These are phyloP conservation scores for Trogon surrucura DNA, from an alignment of 2,113 vertebrate genomes.

Conservation along the genomic window DNA sequence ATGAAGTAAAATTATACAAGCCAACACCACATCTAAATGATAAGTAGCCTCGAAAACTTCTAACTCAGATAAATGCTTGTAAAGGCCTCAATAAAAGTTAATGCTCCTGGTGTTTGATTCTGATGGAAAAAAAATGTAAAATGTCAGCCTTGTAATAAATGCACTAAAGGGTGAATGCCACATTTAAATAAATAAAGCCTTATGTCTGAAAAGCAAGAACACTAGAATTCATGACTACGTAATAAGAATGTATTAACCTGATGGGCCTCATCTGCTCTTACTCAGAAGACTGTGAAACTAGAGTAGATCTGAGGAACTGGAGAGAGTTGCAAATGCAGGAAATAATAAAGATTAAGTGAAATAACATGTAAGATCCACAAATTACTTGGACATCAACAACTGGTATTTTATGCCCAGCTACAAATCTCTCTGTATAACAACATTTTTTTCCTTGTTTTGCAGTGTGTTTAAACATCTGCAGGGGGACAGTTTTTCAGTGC, in stretches of 20 bases:
- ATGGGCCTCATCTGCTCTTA: slow-evolving; percentile 6
- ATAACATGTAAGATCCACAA: not conserved
- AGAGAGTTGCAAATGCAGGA: not conserved
- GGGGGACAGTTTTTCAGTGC: not conserved
- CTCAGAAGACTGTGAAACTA: not conserved
- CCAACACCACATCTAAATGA: not conserved
- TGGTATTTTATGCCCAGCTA: not conserved
- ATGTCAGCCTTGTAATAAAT: slow-evolving; percentile 61
- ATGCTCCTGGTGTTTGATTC: slow-evolving; percentile 33
- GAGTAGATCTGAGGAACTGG: not conserved
- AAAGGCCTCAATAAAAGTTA: slow-evolving; percentile 60
- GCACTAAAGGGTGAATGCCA: slow-evolving; percentile 55
- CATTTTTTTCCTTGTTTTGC: not conserved
- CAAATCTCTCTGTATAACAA: not conserved
- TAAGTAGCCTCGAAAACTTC: slow-evolving; percentile 21
- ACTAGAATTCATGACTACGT: slow-evolving; percentile 1
- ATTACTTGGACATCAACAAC: not conserved
- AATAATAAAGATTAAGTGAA: not conserved
- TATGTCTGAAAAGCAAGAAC: slow-evolving; percentile 31
- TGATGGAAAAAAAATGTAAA: slow-evolving; percentile 16
- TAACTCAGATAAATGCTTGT: slow-evolving; percentile 40
- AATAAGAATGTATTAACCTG: slow-evolving; percentile 43
- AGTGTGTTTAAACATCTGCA: not conserved
- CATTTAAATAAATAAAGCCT: slow-evolving; percentile 66
- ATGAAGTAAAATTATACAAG: not conserved